These are phyloP conservation scores for Corythucha ciliata DNA, from an alignment of 2,888 invertebrate genomes.

Conservation along the genomic window DNA sequence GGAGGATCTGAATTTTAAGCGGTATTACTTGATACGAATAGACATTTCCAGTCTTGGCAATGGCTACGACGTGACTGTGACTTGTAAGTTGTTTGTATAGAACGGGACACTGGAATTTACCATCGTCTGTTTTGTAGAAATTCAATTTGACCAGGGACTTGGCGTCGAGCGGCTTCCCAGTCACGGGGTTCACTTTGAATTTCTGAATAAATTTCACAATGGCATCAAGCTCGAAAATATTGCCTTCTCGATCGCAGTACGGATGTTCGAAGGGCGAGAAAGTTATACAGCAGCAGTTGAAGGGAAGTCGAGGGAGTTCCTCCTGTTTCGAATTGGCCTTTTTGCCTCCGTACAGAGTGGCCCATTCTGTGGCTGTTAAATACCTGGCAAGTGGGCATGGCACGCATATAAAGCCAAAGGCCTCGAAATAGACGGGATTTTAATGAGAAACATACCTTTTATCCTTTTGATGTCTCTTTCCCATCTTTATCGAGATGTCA, in stretches of 20 bases:
- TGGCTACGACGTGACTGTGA: conserved; percentile 85
- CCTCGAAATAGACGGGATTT: too few relatives aligned
- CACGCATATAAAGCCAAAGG: too few relatives aligned
- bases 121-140: conserved; percentile 76
- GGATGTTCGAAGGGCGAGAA: conserved; percentile 88
- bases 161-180: conserved; percentile 68
- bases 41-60: conserved; percentile 88
- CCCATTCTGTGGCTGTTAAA: conserved; percentile 79
- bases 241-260: conserved; percentile 80
- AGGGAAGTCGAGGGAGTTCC: conserved; percentile 60
- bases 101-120: conserved; percentile 85
- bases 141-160: conserved; percentile 76
- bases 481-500: conserved; percentile 67
- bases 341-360: conserved; percentile 82
- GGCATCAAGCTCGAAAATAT: conserved; percentile 84
- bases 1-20: conserved; percentile 39
- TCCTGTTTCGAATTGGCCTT: conserved; percentile 57
- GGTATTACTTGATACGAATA: conserved; percentile 71
- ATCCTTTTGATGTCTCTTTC: conserved; percentile 87
- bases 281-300: conserved; percentile 83
- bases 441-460: conserved; percentile 58
- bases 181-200: conserved; percentile 87
- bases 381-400: conserved; percentile 59
- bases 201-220: conserved; percentile 79
- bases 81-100: conserved; percentile 86